Evolutionary conservation across 2,888 invertebrate genomes (phyloP).

Genomic region (Baronia brevicornis): DNA sequence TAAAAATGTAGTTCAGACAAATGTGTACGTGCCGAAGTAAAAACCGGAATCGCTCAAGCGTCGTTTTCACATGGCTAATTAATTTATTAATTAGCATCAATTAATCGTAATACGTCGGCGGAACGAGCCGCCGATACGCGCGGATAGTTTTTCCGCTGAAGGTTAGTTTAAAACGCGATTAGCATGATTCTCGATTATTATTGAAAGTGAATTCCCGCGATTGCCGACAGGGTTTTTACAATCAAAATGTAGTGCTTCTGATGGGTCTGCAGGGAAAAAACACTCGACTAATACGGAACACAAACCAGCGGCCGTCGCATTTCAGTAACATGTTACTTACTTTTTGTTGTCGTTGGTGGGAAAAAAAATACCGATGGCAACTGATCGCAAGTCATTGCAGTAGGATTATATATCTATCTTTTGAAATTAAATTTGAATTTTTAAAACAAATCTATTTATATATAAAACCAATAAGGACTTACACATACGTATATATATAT

Average conservation of each 20-base stretch:
- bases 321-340: too few species aligned
- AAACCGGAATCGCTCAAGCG: constrained; percentile 54
- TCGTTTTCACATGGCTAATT: constrained; percentile 68
- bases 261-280: constrained; percentile 27
- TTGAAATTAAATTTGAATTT: too few species aligned
- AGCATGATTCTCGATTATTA: constrained; percentile 39
- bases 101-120: constrained; percentile 57
- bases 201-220: constrained; percentile 36
- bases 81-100: constrained; percentile 72
- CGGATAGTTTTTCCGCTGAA: constrained; percentile 56
- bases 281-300: too few species aligned
- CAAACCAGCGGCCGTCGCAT: too few species aligned
- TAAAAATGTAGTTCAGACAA: constrained; percentile 52
- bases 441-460: too few species aligned
- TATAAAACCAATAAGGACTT: too few species aligned
- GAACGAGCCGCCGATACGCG: constrained; percentile 43
- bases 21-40: constrained; percentile 46
- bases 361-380: too few species aligned
- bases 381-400: too few species aligned
- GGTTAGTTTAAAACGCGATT: constrained; percentile 47
- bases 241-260: constrained; percentile 9
- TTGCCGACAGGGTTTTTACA: constrained; percentile 39
- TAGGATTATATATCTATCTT: too few species aligned
- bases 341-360: too few species aligned
- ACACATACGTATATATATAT: too few species aligned